Conservation (phyloP, 1,140 invertebrate genomes). For the Amyelois transitella region DNA sequence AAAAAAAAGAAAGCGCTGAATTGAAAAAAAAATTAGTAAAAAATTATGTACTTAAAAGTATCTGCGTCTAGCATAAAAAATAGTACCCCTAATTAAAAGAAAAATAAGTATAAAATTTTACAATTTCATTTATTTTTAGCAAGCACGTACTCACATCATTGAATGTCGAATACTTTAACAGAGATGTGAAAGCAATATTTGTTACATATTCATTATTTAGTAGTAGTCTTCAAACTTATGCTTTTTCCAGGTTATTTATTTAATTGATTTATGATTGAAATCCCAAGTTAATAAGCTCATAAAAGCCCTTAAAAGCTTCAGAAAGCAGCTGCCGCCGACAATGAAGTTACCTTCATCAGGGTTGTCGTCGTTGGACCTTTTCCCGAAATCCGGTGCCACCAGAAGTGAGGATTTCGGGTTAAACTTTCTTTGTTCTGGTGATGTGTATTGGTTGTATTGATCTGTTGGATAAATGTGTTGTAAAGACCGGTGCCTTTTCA, state of each 20-base stretch:
- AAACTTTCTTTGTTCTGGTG: slow-evolving; percentile 33
- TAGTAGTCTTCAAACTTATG: not conserved
- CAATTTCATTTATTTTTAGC: too few relatives aligned
- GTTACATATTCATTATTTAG: too few relatives aligned
- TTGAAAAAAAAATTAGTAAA: too few relatives aligned
- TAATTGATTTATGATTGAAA: not conserved
- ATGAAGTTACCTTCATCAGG: slow-evolving; percentile 50
- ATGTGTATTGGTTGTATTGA: slow-evolving; percentile 25
- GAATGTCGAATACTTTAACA: too few relatives aligned
- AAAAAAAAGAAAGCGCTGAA: too few relatives aligned
- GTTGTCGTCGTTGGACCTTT: slow-evolving; percentile 49
- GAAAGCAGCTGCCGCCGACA: not conserved
- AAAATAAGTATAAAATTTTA: too few relatives aligned
- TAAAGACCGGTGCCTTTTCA: not conserved
- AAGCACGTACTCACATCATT: too few relatives aligned
- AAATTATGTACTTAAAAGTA: too few relatives aligned
- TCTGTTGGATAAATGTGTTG: slow-evolving; percentile 19
- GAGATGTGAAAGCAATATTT: too few relatives aligned
- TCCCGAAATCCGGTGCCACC: slow-evolving; percentile 50
- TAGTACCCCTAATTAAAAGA: too few relatives aligned
- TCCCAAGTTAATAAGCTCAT: not conserved
- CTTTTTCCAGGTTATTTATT: not conserved
- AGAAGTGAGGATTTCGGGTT: slow-evolving; percentile 41
- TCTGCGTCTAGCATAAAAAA: too few relatives aligned
- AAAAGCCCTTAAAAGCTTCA: not conserved